Base-by-base conservation (phyloP, 2,113 vertebrate species). In the Gobius niger region DNA sequence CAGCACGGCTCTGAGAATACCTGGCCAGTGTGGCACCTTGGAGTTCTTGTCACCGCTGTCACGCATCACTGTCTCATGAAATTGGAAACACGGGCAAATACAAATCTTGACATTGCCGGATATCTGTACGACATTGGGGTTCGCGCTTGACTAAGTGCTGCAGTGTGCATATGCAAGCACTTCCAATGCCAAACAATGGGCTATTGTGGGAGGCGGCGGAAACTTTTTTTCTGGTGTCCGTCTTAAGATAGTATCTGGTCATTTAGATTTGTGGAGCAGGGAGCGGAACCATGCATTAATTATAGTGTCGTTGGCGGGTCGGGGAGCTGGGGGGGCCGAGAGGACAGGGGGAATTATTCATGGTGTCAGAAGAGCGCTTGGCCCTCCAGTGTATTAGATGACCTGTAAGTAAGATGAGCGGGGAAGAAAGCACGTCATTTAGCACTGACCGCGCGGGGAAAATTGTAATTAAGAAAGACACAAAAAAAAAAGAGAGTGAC, bases 21-120 rank as follows among this genome's bases (percentile, higher is more conserved):
- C 85, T 87, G 83, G 76, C 72, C 82, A 77, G 82, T 68, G 79
- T 65, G 70, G 82, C 79, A 82, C 79, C 83, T 86, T 78, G 68
- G 85, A 90, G 73, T 87, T 86, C 82, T 83, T 81, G 86, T 88
- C 89, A 85, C 77, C 44, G 66, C 86, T 84, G 88, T 89, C 86
- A 90, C 81, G 87, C 89, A 85, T 91, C 89, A 87, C 67, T 85
- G 89, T 91, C 87, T 88, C 85, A 79, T 84, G 85, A 91, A 92
- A 91, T 92, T 90, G 88, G 87, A 92, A 89, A 90, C 82, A 85
- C 69, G 76, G 73, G 80, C 82, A 85, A 91, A 83, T 79, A 87
- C 85, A 87, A 87, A 85, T 90, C 86, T 89, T 86, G 87, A 90
- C 89, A 90, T 89, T 90, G 87, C 79, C 54, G 80, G 86, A 83